A percentile compares a stretch with the other conserved stretches of the same genome.
These are phyloP conservation scores for Strigamia transsilvanica DNA, from an alignment of 2,888 invertebrate species.

Conservation along the genomic window DNA sequence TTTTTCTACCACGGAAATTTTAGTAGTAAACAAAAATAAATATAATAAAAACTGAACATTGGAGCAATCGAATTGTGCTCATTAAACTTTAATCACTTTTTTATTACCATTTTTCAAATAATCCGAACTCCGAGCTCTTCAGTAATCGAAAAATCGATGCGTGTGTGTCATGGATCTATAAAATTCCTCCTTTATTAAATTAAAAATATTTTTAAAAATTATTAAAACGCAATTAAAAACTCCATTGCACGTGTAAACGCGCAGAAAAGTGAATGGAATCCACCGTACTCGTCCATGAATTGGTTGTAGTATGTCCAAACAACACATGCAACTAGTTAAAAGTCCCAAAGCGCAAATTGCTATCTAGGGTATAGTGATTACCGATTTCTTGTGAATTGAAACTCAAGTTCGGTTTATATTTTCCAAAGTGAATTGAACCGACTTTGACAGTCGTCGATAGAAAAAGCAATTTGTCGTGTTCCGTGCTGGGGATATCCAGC, in stretches of 20 bases:
- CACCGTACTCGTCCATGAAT: too few relatives aligned
- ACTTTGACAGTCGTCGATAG: constrained; percentile 47
- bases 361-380: neutral
- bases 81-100: constrained; percentile 39
- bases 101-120: constrained; percentile 38
- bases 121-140: neutral
- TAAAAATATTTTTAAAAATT: neutral
- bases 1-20: constrained; percentile 10
- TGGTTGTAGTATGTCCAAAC: too few relatives aligned
- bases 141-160: constrained; percentile 37
- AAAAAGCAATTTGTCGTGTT: constrained; percentile 49
- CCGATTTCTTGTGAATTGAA: constrained; percentile 1
- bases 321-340: too few relatives aligned
- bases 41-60: neutral
- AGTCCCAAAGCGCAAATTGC: too few relatives aligned
- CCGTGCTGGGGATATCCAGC: constrained; percentile 47
- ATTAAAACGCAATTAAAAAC: neutral
- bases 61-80: constrained; percentile 20
- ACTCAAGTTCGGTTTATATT: neutral
- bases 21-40: neutral
- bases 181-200: constrained; percentile 1
- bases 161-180: constrained; percentile 5
- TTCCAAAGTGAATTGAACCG: constrained; percentile 9
- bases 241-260: neutral
- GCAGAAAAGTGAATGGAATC: too few relatives aligned